These are phyloP conservation scores for Ptilonorhynchus violaceus DNA, from an alignment of 2,113 vertebrate species.

Conservation along the genomic window DNA sequence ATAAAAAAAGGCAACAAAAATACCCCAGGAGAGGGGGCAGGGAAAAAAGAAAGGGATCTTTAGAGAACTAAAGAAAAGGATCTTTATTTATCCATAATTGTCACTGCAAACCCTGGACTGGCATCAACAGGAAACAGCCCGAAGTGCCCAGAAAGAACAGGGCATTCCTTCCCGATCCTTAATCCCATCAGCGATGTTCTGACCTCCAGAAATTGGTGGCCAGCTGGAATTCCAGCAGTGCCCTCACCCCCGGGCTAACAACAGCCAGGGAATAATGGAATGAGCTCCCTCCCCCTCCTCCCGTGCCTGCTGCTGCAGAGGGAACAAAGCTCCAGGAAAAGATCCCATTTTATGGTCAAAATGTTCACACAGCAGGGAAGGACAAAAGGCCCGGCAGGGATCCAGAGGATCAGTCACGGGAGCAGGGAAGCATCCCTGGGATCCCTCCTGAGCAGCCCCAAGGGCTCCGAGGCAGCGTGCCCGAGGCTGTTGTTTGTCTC, in stretches of 20 bases:
- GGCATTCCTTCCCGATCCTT: conserved; percentile 23
- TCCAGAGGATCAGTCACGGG: neutral
- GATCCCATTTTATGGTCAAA: conserved; percentile 39
- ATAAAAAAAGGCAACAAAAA: neutral
- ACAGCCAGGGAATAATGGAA: conserved; percentile 37
- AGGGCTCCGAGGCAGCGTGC: neutral
- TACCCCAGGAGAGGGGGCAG: neutral
- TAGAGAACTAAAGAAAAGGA: neutral
- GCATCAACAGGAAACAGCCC: neutral
- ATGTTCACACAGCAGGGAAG: neutral
- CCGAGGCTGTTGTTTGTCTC: neutral
- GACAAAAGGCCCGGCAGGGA: neutral
- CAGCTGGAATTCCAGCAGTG: conserved; percentile 34
- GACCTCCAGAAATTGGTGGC: conserved; percentile 28
- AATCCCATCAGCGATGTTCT: conserved; percentile 41
- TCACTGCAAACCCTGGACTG: neutral
- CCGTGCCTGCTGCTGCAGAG: neutral
- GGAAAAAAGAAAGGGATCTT: neutral
- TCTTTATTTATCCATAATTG: neutral
- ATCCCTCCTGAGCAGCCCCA: neutral
- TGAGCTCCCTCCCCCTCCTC: conserved; percentile 2
- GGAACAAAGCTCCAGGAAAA: conserved; percentile 8
- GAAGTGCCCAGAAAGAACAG: conserved; percentile 14
- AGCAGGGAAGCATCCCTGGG: neutral
- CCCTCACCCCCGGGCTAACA: conserved; percentile 19